Conservation (phyloP, 2,113 vertebrate genomes). For the Pipra filicauda region DNA sequence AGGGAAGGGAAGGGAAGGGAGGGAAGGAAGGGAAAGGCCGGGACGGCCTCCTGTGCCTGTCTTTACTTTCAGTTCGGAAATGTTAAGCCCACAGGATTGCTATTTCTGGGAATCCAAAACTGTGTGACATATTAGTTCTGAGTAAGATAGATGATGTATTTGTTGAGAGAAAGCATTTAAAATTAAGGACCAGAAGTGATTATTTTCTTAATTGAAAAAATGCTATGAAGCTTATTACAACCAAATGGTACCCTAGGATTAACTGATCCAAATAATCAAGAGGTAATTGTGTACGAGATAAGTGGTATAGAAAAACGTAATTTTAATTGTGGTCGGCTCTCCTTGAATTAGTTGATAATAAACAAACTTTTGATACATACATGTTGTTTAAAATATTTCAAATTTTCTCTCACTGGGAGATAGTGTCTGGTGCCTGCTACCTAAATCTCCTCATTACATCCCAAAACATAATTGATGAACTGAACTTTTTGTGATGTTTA, state of each 20-base stretch:
- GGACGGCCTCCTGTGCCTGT: no score
- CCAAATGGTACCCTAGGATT: neutral
- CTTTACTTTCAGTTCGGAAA: no score
- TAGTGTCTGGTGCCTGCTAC: neutral
- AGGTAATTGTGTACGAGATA: neutral
- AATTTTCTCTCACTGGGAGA: neutral
- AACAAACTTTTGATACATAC: neutral
- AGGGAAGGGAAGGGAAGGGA: no score
- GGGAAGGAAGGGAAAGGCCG: no score
- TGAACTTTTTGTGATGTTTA: neutral
- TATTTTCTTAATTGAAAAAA: constrained; percentile 52
- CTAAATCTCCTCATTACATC: neutral
- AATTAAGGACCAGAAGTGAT: constrained; percentile 22
- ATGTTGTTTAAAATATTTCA: neutral
- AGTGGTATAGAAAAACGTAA: neutral
- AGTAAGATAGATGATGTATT: constrained; percentile 36
- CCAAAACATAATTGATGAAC: neutral
- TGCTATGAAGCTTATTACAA: neutral
- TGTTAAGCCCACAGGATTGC: neutral
- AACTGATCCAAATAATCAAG: constrained; percentile 21
- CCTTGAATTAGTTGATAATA: neutral
- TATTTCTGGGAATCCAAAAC: neutral
- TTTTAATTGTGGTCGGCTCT: neutral
- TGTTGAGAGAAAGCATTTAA: constrained; percentile 5
- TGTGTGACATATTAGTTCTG: constrained; percentile 8